Evolutionary conservation across 2,113 vertebrate genomes (phyloP).

Genomic region (Mustelus asterias): DNA sequence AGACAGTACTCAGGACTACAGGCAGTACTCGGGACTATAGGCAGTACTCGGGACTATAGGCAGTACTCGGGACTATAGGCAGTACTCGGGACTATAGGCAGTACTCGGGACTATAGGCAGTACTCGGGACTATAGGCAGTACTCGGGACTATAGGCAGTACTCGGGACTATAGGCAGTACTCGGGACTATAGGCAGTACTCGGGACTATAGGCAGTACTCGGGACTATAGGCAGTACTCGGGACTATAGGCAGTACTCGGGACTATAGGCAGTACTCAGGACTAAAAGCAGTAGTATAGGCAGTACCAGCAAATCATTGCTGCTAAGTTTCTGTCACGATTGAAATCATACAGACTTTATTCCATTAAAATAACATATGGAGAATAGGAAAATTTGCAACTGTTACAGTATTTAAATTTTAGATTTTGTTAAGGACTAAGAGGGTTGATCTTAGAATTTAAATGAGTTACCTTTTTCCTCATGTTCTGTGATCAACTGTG

Average conservation of each 20-base stretch:
- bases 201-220: no score
- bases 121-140: not conserved
- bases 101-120: not conserved
- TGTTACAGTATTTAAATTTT: not conserved
- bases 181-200: not conserved
- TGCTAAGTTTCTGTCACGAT: not conserved
- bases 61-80: no score
- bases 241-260: no score
- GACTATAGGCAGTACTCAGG: not conserved
- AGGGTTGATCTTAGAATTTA: no score
- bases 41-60: not conserved
- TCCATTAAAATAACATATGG: not conserved
- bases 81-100: no score
- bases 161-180: no score
- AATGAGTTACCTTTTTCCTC: no score
- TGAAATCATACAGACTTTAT: not conserved
- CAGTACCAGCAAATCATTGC: not conserved
- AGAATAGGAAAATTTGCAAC: not conserved
- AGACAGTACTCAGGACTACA: no score
- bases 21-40: not conserved
- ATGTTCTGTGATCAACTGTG: no score
- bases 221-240: no score
- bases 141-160: no score
- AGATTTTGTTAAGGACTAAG: not conserved
- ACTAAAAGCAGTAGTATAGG: no score